Base-by-base conservation (phyloP, 2,797 vertebrate species). In the Melanotaenia parkinsoni region DNA sequence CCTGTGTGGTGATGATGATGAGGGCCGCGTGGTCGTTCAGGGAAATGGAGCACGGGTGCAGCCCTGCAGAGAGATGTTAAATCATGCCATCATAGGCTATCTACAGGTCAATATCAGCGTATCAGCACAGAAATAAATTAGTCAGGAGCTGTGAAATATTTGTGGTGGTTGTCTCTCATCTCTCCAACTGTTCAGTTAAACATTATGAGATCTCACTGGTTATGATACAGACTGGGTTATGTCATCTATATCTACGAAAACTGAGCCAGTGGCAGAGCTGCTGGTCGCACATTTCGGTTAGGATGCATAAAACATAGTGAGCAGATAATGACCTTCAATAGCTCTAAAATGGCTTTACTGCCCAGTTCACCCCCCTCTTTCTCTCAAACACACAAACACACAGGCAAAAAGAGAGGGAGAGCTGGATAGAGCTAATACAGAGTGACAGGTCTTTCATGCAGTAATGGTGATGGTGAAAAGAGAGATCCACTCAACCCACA, bases 391-490 rank as follows among this genome's bases (percentile, higher is more conserved):
- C 72, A 63, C 62, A 68, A 69, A 71, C 67, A 38, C 62, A 53
- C 64, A 73, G 26, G 70, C 26, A 67, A 59, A 71, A 68, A 72
- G 61, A 58, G 76, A 83, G 86, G 78, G 75, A 80, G 82, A 91
- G 82, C 83, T 77, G 81, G 76, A 77, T 80, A 89, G 89, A 90
- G 87, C 89, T 94, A 94, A 94, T 94, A 79, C 89, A 90, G 88
- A 91, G 85, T 95, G 94, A 93, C 93, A 92, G 94, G 86, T 93
- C 93, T 94, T 94, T 94, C 92, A 94, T 94, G 94, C 93, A 93
- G 94, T 93, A 93, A 94, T 93, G 91, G 90, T 91, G 89, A 88
- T 91, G 92, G 89, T 94, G 89, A 94, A 94, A 93, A 93, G 91
- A 91, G 89, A 92, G 87, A 92, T 88, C 91, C 92, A 93, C 91